A percentile compares a stretch with the other conserved stretches of the same genome.
Evolutionary conservation across 2,113 vertebrate species (phyloP).

Genomic region (Nanorana parkeri): DNA sequence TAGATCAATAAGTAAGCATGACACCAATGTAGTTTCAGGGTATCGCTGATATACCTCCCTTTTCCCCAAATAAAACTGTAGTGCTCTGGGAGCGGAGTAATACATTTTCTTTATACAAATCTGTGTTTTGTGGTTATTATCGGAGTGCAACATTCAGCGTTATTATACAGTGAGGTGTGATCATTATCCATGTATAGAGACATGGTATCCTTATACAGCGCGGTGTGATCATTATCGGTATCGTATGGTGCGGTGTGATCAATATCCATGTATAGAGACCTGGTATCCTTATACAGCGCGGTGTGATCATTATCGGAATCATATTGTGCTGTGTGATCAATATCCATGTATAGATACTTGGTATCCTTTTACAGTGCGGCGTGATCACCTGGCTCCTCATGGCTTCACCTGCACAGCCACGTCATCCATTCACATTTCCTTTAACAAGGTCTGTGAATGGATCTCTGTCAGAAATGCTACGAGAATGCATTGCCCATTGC

Average conservation of each 20-base stretch:
- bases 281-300: no score
- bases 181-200: neutral
- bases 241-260: neutral
- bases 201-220: no score
- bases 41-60: neutral
- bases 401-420: no score
- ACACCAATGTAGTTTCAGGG: neutral
- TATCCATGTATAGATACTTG: no score
- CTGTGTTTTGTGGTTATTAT: neutral
- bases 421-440: no score
- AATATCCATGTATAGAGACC: neutral
- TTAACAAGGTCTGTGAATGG: no score
- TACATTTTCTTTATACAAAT: slow-evolving; percentile 34
- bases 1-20: neutral
- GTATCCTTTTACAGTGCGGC: no score
- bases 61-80: neutral
- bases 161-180: neutral
- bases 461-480: no score
- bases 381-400: no score
- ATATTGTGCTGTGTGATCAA: no score
- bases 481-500: no score
- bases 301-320: no score
- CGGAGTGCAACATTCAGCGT: neutral
- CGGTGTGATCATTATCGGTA: neutral
- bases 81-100: neutral